These are phyloP conservation scores for Agriotes lineatus DNA, from an alignment of 2,888 invertebrate genomes.

Conservation along the genomic window DNA sequence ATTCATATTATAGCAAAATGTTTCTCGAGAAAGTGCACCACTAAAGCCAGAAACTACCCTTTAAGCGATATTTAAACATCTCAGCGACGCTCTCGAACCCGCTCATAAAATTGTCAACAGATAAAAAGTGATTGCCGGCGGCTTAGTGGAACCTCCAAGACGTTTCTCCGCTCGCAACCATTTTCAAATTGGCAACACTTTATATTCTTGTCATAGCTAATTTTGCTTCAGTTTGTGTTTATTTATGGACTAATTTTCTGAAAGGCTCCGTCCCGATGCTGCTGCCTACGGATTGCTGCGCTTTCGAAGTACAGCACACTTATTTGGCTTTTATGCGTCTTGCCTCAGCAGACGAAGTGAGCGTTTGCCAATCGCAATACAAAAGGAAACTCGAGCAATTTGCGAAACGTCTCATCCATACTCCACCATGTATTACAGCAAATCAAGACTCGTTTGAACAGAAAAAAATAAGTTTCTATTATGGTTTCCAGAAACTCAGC, in stretches of 20 bases:
- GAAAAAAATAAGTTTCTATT: too few species aligned
- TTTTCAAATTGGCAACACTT: constrained; percentile 20
- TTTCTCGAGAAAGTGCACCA: constrained; percentile 13
- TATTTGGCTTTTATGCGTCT: too few species aligned
- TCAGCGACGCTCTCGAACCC: constrained; percentile 34
- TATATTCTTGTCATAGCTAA: constrained; percentile 14
- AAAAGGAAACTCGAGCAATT: too few species aligned
- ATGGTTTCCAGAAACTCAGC: too few species aligned
- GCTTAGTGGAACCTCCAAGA: constrained; percentile 21
- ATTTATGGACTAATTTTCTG: background rate
- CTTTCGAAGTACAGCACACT: background rate
- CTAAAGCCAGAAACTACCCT: constrained; percentile 26
- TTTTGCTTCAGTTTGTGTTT: constrained; percentile 8
- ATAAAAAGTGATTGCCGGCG: constrained; percentile 43
- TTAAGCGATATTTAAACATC: constrained; percentile 28
- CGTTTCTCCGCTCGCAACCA: constrained; percentile 12
- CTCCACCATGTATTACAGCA: too few species aligned
- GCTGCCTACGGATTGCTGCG: background rate
- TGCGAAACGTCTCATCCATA: too few species aligned
- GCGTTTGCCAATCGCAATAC: too few species aligned
- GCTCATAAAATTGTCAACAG: constrained; percentile 46
- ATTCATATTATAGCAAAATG: constrained; percentile 8
- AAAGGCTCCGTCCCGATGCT: background rate
- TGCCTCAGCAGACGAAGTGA: too few species aligned
- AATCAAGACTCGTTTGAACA: too few species aligned